Conservation (phyloP, 2,888 invertebrate genomes). For the Atethmia centrago region DNA sequence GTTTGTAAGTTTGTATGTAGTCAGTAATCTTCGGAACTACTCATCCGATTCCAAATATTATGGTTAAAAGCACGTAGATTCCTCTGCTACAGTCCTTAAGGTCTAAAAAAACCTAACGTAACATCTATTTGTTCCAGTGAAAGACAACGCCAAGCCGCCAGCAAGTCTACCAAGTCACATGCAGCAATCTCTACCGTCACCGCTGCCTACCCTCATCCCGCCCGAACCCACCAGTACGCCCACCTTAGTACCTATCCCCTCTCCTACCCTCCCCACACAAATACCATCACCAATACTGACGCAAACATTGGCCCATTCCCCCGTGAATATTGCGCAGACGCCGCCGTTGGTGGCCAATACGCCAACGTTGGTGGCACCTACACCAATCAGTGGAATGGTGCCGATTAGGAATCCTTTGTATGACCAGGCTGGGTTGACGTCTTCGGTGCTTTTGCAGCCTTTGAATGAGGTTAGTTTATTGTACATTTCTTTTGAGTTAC, state of each 20-base stretch:
- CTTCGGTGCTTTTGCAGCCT: slow-evolving; percentile 85
- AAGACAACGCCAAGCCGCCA: slow-evolving; percentile 77
- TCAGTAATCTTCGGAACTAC: too few relatives aligned
- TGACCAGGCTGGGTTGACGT: slow-evolving; percentile 83
- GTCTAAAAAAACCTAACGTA: too few relatives aligned
- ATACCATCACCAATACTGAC: slow-evolving; percentile 63
- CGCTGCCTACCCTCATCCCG: slow-evolving; percentile 80
- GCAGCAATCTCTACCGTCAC: slow-evolving; percentile 76
- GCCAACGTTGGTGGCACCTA: slow-evolving; percentile 76
- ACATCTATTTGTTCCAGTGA: slow-evolving; percentile 73
- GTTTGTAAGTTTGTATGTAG: too few relatives aligned
- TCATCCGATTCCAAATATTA: too few relatives aligned
- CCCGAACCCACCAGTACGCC: slow-evolving; percentile 74
- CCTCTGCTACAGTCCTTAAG: too few relatives aligned
- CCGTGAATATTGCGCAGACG: slow-evolving; percentile 74
- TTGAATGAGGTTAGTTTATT: slow-evolving; percentile 82
- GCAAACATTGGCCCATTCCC: slow-evolving; percentile 68
- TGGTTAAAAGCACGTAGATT: too few relatives aligned
- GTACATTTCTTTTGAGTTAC: neutral
- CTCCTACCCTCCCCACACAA: slow-evolving; percentile 51
- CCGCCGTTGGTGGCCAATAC: slow-evolving; percentile 69
- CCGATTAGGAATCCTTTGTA: slow-evolving; percentile 85
- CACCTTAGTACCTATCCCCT: slow-evolving; percentile 66
- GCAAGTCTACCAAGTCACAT: slow-evolving; percentile 74
- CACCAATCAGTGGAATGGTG: slow-evolving; percentile 83